A percentile compares a stretch with the other conserved stretches of the same genome.
phyloP scores from a whole-genome alignment of 1,140 invertebrate genomes.

The Trialeurodes vaporariorum region DNA sequence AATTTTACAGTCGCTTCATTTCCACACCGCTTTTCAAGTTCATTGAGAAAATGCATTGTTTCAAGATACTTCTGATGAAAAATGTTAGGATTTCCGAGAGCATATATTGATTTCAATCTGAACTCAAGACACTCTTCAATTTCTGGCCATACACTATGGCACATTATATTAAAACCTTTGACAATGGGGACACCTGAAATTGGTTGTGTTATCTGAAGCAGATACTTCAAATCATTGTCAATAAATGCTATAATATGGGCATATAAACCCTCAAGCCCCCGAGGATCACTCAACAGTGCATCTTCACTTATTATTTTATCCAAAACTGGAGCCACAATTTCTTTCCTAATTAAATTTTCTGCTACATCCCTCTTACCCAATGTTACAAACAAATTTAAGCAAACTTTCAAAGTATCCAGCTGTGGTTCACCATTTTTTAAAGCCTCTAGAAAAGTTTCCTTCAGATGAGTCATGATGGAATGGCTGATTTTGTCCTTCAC shows the following conservation, averaged over 20 bases:
- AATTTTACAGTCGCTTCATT: conserved; percentile 39
- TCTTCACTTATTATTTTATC: conserved; percentile 61
- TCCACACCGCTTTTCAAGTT: conserved; percentile 55
- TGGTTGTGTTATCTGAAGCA: conserved; percentile 14
- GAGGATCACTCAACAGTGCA: conserved; percentile 52
- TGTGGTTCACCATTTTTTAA: conserved; percentile 18
- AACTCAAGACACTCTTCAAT: conserved; percentile 63
- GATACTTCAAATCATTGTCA: conserved; percentile 33
- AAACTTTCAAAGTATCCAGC: conserved; percentile 3
- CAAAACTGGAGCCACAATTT: conserved; percentile 58
- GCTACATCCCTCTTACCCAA: conserved; percentile 16
- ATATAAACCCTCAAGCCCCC: conserved; percentile 62
- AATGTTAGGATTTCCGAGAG: conserved; percentile 77
- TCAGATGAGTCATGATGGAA: conserved; percentile 10
- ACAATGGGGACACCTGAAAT: conserved; percentile 16
- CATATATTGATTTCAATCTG: conserved; percentile 70
- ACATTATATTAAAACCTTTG: conserved; percentile 70
- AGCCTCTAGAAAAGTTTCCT: conserved; percentile 18
- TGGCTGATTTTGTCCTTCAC: conserved; percentile 18
- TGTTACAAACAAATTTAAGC: conserved; percentile 17
- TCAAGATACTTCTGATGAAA: conserved; percentile 58
- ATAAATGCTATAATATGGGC: conserved; percentile 58
- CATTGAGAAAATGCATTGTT: conserved; percentile 64
- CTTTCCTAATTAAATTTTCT: conserved; percentile 35
- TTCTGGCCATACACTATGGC: conserved; percentile 82